Base-by-base conservation (phyloP, 2,113 vertebrate genomes). In the Lucifuga dentata region DNA sequence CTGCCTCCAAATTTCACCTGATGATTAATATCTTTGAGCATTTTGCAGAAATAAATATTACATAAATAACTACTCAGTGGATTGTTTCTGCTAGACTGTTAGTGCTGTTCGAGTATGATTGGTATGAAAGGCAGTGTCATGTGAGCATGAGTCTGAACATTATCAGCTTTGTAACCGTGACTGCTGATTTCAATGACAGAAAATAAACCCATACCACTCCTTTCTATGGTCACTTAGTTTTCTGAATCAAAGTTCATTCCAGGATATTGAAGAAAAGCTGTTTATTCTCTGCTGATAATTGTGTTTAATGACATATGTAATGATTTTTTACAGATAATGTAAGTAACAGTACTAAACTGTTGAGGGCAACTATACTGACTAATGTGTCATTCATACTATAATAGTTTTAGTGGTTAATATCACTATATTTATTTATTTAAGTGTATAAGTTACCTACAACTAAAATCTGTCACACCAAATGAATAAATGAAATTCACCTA, bases 111-210 rank as follows among this genome's bases (percentile, higher is more conserved):
- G 16, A 63, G 23, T 65, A 69, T 84, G 76, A 10, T 2, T 64
- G 73, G 70, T 55, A 60, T 87, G 78, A 77, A 44, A 60, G 41
- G 36, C 26, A 64, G 40, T 1, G 1, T 45, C 73, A 76, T 62
- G 61, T 73, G 60, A 73, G 7, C 19, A 23, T 12, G 2, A 15
- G 19, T 52, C 16, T 26, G 48, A 65, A 80, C 51, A 40, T 69
- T 79, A 79, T 84, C 76, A 23, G 64, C 24, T 46, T 21, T 46
- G n/a, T 38, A 13, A 9, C 12, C 5, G 1, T 26, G 26, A 48
- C 33, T 2, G 15, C 12, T 41, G 29, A 58, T 33, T 72, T 75
- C 39, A 50, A 20, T 55, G 48, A 43, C 21, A 33, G 50, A 9
- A 61, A 52, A 46, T 0, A 20, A 23, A 3, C 1, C 1, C 24